Percentiles rank a stretch among this genome's conserved stretches.
Conservation (phyloP, 2,888 invertebrate species). For the Hedychridium roseum region DNA sequence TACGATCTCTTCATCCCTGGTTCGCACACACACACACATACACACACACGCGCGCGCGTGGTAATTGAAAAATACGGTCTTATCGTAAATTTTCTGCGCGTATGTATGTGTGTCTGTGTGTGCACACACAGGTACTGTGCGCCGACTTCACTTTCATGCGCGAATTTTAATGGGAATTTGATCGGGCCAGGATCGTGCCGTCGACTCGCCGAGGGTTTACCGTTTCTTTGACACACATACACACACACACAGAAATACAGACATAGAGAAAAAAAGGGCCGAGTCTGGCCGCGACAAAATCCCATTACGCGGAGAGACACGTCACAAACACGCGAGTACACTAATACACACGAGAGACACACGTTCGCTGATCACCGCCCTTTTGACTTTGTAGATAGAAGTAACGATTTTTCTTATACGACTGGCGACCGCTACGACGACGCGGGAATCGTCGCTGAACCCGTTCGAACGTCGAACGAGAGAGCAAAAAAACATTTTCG, state of each 20-base stretch:
- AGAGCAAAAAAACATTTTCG: neutral
- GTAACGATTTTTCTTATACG: constrained; percentile 36
- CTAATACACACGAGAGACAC: constrained; percentile 16
- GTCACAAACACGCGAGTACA: constrained; percentile 10
- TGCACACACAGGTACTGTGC: too few relatives aligned
- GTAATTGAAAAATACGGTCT: too few relatives aligned
- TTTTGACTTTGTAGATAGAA: constrained; percentile 46
- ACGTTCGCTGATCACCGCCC: constrained; percentile 40
- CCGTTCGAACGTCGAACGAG: constrained; percentile 4
- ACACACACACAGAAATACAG: neutral
- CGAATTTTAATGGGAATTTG: too few relatives aligned
- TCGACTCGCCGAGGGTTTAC: too few relatives aligned
- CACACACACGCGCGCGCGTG: too few relatives aligned
- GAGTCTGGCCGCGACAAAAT: neutral
- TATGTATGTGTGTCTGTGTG: too few relatives aligned
- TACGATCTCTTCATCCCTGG: too few relatives aligned
- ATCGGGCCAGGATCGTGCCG: too few relatives aligned
- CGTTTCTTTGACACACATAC: neutral
- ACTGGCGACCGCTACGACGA: constrained; percentile 16
- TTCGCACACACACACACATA: too few relatives aligned
- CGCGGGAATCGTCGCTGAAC: neutral
- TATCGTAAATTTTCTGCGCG: too few relatives aligned
- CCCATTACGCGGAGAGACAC: constrained; percentile 6
- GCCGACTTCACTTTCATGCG: too few relatives aligned
- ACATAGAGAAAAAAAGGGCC: neutral